Evolutionary conservation across 2,888 invertebrate species (phyloP).

Genomic region (Vanessa cardui): DNA sequence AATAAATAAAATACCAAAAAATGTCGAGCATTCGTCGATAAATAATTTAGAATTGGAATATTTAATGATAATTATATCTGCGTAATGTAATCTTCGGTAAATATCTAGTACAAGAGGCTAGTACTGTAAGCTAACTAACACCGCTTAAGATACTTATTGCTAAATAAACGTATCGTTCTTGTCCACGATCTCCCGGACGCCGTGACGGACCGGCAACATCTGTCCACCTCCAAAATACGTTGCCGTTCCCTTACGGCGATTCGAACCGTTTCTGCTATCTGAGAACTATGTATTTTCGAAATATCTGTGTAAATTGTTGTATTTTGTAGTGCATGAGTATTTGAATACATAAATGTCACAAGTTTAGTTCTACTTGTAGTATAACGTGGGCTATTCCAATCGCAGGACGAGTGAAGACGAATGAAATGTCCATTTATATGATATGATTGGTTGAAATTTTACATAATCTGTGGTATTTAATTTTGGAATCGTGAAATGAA

Average conservation of each 20-base stretch:
- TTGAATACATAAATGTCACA: background rate
- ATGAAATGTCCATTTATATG: background rate
- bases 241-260: slow-evolving; percentile 10
- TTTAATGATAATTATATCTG: no score
- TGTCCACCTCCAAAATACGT: background rate
- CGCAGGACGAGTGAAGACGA: no score
- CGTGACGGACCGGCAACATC: slow-evolving; percentile 18
- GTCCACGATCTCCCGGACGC: slow-evolving; percentile 8
- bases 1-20: no score
- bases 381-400: background rate
- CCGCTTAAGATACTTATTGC: slow-evolving; percentile 30
- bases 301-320: slow-evolving; percentile 25
- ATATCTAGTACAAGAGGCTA: slow-evolving; percentile 18
- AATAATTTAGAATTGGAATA: no score
- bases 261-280: slow-evolving; percentile 16
- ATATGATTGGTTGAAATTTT: background rate
- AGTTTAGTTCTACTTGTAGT: background rate
- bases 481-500: no score
- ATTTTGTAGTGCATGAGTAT: slow-evolving; percentile 22
- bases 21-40: no score
- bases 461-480: no score
- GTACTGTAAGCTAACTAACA: slow-evolving; percentile 36
- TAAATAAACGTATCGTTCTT: slow-evolving; percentile 22
- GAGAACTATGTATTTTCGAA: slow-evolving; percentile 19
- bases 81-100: background rate